Conservation (phyloP, 2,888 invertebrate genomes). For the Apodemia mormo region DNA sequence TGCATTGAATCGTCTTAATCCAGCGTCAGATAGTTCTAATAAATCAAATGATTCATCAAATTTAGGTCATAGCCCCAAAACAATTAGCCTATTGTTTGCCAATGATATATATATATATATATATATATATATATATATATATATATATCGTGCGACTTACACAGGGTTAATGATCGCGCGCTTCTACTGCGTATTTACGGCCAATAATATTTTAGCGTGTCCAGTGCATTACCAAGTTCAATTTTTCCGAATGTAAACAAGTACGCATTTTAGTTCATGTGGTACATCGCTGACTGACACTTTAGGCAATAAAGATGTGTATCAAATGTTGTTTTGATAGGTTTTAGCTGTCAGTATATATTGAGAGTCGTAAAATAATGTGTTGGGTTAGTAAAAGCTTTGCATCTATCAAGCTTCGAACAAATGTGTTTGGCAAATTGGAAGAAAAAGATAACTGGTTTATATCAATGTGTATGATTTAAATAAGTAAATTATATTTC, state of each 20-base stretch:
- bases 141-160: neutral
- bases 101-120: too few species aligned
- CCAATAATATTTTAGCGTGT: too few species aligned
- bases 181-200: neutral
- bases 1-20: neutral
- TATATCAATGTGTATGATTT: neutral
- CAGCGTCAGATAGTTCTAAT: neutral
- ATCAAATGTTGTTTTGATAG: neutral
- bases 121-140: too few species aligned
- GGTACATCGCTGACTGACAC: slow-evolving; percentile 3
- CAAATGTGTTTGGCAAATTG: neutral
- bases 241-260: neutral
- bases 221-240: slow-evolving; percentile 7
- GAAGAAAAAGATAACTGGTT: neutral
- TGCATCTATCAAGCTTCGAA: neutral
- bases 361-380: neutral
- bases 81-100: slow-evolving; percentile 5
- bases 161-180: neutral
- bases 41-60: slow-evolving; percentile 11
- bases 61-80: slow-evolving; percentile 5
- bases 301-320: neutral
- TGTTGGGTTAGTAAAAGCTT: too few species aligned
- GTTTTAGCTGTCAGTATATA: neutral
- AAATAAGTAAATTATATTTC: neutral
- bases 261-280: neutral